Conservation (phyloP, 2,797 vertebrate species). For the Lagodon rhomboides region DNA sequence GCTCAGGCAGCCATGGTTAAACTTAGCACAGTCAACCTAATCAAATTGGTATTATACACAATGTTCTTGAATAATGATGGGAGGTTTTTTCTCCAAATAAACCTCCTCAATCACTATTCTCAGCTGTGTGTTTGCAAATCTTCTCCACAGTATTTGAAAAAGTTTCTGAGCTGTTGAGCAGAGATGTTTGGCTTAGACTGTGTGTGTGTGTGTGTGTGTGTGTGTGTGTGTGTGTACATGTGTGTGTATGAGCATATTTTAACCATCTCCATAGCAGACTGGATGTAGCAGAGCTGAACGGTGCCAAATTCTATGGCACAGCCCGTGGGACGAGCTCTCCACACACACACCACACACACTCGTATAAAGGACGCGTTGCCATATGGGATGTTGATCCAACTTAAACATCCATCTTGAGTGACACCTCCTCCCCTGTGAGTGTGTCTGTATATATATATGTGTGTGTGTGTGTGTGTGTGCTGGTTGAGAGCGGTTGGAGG, state of each 20-base stretch:
- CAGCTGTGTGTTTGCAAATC: constrained; percentile 6
- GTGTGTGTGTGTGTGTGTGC: constrained; percentile 23
- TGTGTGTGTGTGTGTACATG: constrained; percentile 17
- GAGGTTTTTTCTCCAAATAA: constrained; percentile 29
- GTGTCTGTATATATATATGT: constrained; percentile 23
- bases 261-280: constrained; percentile 57
- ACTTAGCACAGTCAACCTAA: constrained; percentile 16
- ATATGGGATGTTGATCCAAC: constrained; percentile 74
- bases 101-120: constrained; percentile 47
- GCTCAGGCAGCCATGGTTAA: not conserved
- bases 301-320: constrained; percentile 71
- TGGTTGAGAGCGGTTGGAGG: not conserved
- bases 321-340: constrained; percentile 55
- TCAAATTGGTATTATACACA: constrained; percentile 15
- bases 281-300: constrained; percentile 77
- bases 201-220: constrained; percentile 21
- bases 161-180: constrained; percentile 37
- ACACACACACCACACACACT: constrained; percentile 29
- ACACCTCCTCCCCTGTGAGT: constrained; percentile 74
- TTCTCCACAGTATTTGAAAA: constrained; percentile 21
- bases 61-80: constrained; percentile 17
- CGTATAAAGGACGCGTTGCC: constrained; percentile 47
- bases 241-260: constrained; percentile 37
- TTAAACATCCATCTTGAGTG: constrained; percentile 84
- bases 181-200: constrained; percentile 30